Evolutionary conservation across 2,888 invertebrate species (phyloP).

Genomic region (Drosophila longiperda): DNA sequence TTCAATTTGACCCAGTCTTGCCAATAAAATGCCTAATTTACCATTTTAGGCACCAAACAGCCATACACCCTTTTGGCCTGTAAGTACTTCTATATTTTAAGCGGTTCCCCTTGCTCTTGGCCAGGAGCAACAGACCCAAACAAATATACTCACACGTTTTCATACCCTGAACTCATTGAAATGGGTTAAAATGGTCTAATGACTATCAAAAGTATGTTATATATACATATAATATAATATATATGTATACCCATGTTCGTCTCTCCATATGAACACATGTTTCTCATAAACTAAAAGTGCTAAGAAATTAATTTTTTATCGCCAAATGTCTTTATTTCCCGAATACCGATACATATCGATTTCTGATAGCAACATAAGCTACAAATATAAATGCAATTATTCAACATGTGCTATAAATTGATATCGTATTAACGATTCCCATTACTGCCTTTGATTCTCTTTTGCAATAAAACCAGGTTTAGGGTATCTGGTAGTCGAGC

Average conservation of each 20-base stretch:
- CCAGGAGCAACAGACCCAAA: conserved; percentile 14
- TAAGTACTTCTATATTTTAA: conserved; percentile 27
- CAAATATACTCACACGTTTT: conserved; percentile 32
- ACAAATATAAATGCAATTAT: background rate
- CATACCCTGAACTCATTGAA: conserved; percentile 5
- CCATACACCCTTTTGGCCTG: conserved; percentile 2
- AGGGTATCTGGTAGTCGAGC: background rate
- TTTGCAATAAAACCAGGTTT: background rate
- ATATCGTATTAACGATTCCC: too few relatives aligned
- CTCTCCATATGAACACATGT: background rate
- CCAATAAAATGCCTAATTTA: conserved; percentile 78
- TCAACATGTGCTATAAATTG: too few relatives aligned
- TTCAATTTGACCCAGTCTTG: conserved; percentile 46
- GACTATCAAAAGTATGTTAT: background rate
- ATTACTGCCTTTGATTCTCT: background rate
- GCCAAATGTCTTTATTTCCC: background rate
- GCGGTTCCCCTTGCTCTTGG: conserved; percentile 17
- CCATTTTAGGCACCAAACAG: conserved; percentile 32
- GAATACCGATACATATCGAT: background rate
- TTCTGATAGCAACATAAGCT: background rate
- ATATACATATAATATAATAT: too few relatives aligned
- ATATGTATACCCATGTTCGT: background rate
- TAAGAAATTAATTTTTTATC: background rate
- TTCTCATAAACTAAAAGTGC: background rate
- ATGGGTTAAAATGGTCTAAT: background rate